Percentiles rank a stretch among this genome's conserved stretches.
These are phyloP conservation scores for Oreocharis arfaki DNA, from an alignment of 2,113 vertebrate species.

Conservation along the genomic window DNA sequence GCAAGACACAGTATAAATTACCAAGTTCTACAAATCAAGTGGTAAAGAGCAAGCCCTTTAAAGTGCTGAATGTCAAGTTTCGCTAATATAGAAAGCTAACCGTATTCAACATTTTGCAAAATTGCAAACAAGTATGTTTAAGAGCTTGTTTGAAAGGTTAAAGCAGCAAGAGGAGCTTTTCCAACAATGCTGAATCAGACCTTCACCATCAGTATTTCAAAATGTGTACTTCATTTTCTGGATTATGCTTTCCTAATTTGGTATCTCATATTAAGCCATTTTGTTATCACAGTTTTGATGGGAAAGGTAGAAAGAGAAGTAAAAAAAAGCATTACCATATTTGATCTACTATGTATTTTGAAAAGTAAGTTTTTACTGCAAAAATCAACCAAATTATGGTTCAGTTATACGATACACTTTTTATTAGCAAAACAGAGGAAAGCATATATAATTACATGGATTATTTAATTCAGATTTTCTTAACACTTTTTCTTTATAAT, in stretches of 20 bases:
- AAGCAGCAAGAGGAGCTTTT: background rate
- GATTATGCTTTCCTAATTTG: background rate
- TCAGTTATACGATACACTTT: background rate
- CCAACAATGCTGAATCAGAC: background rate
- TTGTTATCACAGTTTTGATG: background rate
- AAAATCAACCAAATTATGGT: background rate
- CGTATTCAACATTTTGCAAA: background rate
- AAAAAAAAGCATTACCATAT: background rate
- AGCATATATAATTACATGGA: background rate
- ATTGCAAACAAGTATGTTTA: background rate
- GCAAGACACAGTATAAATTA: background rate
- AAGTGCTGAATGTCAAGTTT: background rate
- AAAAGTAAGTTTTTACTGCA: background rate
- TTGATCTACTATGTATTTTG: background rate
- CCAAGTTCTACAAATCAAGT: background rate
- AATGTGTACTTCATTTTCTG: background rate
- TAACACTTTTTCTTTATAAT: conserved; percentile 3
- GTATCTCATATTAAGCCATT: background rate
- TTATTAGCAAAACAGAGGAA: conserved; percentile 5
- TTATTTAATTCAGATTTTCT: background rate
- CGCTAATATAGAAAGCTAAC: background rate
- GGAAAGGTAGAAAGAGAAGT: background rate
- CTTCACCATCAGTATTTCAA: background rate
- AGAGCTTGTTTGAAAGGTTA: background rate
- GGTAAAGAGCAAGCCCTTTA: conserved; percentile 10